Evolutionary conservation across 2,113 vertebrate species (phyloP).

Genomic region (Tychaedon coryphoeus): DNA sequence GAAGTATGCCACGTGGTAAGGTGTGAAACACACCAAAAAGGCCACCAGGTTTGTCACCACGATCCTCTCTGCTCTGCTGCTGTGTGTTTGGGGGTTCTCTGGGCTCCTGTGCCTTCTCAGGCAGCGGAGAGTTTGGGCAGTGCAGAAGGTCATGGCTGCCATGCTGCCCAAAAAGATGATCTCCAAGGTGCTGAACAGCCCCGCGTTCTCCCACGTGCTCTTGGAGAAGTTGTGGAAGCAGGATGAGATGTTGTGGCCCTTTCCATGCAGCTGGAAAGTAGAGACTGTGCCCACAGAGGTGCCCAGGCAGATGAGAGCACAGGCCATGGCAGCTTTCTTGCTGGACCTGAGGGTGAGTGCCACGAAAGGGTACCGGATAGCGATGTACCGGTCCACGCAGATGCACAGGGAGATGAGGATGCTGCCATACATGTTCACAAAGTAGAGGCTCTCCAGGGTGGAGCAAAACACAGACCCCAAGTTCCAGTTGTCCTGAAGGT

Average conservation of each 20-base stretch:
- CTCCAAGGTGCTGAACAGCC: conserved; percentile 46
- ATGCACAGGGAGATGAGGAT: conserved; percentile 75
- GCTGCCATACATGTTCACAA: conserved; percentile 77
- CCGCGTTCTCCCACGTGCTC: conserved; percentile 34
- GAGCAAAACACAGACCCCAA: conserved; percentile 65
- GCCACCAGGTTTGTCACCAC: conserved; percentile 62
- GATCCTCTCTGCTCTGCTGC: conserved; percentile 64
- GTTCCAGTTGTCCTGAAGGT: not conserved
- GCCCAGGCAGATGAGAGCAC: conserved; percentile 54
- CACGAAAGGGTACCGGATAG: conserved; percentile 55
- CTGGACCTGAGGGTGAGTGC: conserved; percentile 56
- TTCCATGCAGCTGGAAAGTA: conserved; percentile 31
- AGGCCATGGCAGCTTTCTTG: conserved; percentile 56
- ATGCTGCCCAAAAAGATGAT: conserved; percentile 37
- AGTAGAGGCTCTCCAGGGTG: conserved; percentile 73
- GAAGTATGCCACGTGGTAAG: conserved; percentile 64
- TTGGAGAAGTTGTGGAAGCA: conserved; percentile 72
- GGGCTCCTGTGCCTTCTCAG: conserved; percentile 21
- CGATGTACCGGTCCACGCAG: conserved; percentile 65
- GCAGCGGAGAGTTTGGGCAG: conserved; percentile 21
- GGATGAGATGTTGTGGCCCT: not conserved
- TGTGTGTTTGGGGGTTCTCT: not conserved
- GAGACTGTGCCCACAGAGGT: conserved; percentile 6
- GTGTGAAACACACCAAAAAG: conserved; percentile 73
- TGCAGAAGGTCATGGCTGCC: conserved; percentile 65